Conservation (phyloP, 2,888 invertebrate species). For the Chrysotoxum bicinctum region DNA sequence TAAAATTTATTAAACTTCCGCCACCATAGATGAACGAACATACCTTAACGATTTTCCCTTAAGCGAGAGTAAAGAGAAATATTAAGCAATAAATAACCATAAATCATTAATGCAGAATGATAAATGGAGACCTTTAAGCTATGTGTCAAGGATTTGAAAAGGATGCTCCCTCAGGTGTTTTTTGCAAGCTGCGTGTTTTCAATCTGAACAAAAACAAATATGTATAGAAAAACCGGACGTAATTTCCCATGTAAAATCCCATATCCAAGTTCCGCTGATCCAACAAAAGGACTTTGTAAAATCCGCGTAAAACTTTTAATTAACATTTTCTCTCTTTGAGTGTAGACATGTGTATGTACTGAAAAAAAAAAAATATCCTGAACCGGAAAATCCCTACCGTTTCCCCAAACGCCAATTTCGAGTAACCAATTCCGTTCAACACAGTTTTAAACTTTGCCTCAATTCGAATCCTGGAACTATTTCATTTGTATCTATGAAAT, state of each 20-base stretch:
- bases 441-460: background rate
- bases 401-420: constrained; percentile 9
- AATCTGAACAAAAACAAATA: background rate
- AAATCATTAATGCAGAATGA: constrained; percentile 51
- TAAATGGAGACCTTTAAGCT: constrained; percentile 6
- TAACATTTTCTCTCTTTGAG: constrained; percentile 51
- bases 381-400: constrained; percentile 9
- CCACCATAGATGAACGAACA: constrained; percentile 24
- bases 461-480: background rate
- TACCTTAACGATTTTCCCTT: constrained; percentile 22
- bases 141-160: constrained; percentile 14
- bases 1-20: constrained; percentile 59
- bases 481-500: background rate
- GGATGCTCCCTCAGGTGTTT: constrained; percentile 8
- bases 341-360: background rate
- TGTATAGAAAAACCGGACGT: constrained; percentile 23
- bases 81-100: constrained; percentile 61
- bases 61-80: constrained; percentile 7
- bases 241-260: constrained; percentile 13
- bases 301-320: constrained; percentile 67
- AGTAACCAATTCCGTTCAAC: background rate
- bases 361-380: background rate
- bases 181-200: background rate
- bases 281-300: constrained; percentile 13
- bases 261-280: background rate